These are phyloP conservation scores for Cephalopachus bancanus DNA, from an alignment of 2,797 vertebrate genomes.

Conservation along the genomic window DNA sequence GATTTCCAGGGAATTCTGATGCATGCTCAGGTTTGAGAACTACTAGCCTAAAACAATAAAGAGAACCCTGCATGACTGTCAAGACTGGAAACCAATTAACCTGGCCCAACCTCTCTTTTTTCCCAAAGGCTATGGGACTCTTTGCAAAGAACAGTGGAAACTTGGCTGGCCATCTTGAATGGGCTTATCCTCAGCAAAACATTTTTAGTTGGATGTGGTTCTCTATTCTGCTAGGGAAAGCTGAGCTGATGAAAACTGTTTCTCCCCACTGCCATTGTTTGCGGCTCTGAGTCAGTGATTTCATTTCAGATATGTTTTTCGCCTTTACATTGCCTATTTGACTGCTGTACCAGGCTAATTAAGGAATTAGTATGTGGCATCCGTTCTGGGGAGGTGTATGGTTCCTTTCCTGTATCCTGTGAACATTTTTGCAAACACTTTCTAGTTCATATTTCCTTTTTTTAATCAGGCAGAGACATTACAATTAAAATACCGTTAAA, in stretches of 20 bases:
- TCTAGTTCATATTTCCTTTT: conserved; percentile 91
- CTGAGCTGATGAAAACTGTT: conserved; percentile 34
- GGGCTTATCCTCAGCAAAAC: neutral
- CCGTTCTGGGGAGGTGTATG: conserved; percentile 59
- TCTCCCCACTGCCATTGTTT: conserved; percentile 47
- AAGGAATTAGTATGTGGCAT: conserved; percentile 70
- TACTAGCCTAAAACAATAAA: conserved; percentile 15
- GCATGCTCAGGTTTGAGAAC: neutral
- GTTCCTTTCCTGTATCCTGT: conserved; percentile 72
- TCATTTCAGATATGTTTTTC: conserved; percentile 22
- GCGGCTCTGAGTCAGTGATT: conserved; percentile 34
- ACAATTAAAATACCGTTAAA: conserved; percentile 92
- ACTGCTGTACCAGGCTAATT: conserved; percentile 53
- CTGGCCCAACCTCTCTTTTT: neutral
- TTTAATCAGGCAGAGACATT: conserved; percentile 91
- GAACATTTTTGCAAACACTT: conserved; percentile 81
- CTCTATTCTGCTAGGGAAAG: neutral
- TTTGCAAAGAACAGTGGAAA: neutral
- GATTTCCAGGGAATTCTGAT: neutral
- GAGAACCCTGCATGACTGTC: neutral
- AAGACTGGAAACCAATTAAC: neutral
- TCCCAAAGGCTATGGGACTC: neutral
- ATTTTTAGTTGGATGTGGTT: neutral
- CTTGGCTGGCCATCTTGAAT: neutral
- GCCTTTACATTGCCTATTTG: neutral